Base-by-base conservation (phyloP, 2,797 vertebrate genomes). In the Acipenser transmontanus region DNA sequence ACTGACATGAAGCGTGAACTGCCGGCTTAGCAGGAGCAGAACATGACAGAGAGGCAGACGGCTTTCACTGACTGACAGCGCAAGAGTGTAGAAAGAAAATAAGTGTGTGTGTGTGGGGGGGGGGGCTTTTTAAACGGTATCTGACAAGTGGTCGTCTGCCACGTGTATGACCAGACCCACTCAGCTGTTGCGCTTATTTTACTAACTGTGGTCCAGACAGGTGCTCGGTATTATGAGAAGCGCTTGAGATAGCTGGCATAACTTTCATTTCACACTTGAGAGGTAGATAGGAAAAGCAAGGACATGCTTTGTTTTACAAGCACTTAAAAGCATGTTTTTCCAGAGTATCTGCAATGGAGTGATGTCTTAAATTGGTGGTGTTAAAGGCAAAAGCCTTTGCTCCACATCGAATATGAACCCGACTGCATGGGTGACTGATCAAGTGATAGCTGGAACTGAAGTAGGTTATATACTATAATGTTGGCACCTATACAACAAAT, bases 181-280 rank as follows among this genome's bases (percentile, higher is more conserved):
- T 93, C 95, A 97, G 94, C 94, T 98, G 94, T 69, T 79, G 80
- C 83, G 88, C 88, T 90, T 92, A 88, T 92, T 91, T 91, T 89
- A 84, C 82, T 82, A 85, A 78, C 86, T 70, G 65, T 75, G 86
- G 89, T 76, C 83, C 59, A 65, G 81, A 92, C 93, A 96, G 95
- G 93, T 96, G 93, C 73, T 87, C 73, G 77, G 68, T 56, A 63
- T 61, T 68, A 72, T 65, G 57, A 75, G 74, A 74, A 61, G 80
- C 78, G 54, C 78, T 77, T 73, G 60, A 79, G 75, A 89, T 86
- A 82, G 74, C 47, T 85, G 78, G 78, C 56, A 73, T 84, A 86
- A 80, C 85, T 91, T 72, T 73, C 83, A 81, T 91, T 86, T 87
- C 84, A 78, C 51, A 71, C 72, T 78, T 71, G 56, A 74, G 68